Base-by-base conservation (phyloP, 2,797 vertebrate genomes). In the Eidolon dupreanum region DNA sequence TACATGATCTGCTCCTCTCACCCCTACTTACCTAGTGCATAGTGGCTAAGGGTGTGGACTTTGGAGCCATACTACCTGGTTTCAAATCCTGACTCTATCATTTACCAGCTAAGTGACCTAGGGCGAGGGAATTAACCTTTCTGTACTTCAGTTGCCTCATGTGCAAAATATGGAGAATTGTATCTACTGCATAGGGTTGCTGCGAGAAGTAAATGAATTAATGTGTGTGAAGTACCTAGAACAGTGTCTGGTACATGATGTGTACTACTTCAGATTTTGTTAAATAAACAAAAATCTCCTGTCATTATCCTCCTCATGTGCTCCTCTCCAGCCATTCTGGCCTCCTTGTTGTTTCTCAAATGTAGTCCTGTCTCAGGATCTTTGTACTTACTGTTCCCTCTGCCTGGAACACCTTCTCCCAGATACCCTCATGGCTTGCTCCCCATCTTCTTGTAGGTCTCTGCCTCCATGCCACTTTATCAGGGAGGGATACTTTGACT, bases 261-360 rank as follows among this genome's bases (percentile, higher is more conserved):
- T 87, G 6, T 66, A 77, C 51, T 63, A 91, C 82, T 68, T 82
- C 49, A 59, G 74, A 68, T 90, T 87, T 87, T 93, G 74, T 74
- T 79, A 93, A 87, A 82, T 82, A 61, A 93, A 74, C 38, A 95
- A 77, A 94, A 38, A 49, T 83, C 15, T 73, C 28, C 9, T 77
- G 4, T 61, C 15, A 70, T 87, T 83, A 22, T 93, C n/a, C 33
- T 65, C 19, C 26, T 71, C 49, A 16, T 22, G n/a, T 65, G 13
- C 36, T 78, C 26, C 77, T 87, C 61, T 91, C 41, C 36, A 82
- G 81, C 31, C 43, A 87, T 20, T 36, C 31, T 74, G 61, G n/a
- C 53, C 38, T 95, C 63, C 38, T 66, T 94, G 38, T 49, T 88
- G 70, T 82, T 96, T 83, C 61, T 83, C 70, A 94, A 90, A 82